A percentile compares a stretch with the other conserved stretches of the same genome.
phyloP scores from a whole-genome alignment of 2,113 vertebrate species.

The Oophaga pumilio region DNA sequence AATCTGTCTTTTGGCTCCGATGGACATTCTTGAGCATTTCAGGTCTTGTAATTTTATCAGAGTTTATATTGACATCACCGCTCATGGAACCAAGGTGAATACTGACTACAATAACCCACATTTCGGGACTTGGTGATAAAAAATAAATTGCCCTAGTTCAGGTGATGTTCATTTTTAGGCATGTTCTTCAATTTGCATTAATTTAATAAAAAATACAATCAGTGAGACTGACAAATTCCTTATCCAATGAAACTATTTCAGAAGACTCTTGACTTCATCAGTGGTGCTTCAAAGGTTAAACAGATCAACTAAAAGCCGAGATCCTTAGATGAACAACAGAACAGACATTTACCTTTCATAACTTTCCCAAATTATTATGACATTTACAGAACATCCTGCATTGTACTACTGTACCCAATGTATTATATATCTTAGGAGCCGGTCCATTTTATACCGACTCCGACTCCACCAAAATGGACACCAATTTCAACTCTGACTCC shows the following conservation, averaged over 20 bases:
- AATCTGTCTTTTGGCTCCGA: neutral
- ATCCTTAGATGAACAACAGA: too few species aligned
- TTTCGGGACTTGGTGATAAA: neutral
- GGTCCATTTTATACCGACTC: too few species aligned
- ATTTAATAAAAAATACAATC: neutral
- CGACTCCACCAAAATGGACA: too few species aligned
- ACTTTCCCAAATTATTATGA: too few species aligned
- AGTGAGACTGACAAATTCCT: neutral
- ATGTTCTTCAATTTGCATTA: neutral
- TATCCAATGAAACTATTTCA: neutral
- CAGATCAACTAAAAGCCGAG: too few species aligned
- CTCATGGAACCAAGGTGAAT: neutral
- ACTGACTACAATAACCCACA: neutral
- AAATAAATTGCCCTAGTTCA: neutral
- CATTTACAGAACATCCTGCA: too few species aligned
- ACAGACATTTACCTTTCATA: too few species aligned
- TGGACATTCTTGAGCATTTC: neutral
- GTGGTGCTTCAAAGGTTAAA: neutral
- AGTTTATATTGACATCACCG: neutral
- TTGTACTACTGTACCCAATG: too few species aligned
- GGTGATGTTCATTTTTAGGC: neutral
- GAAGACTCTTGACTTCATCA: neutral
- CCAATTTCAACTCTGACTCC: too few species aligned
- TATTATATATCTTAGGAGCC: too few species aligned
- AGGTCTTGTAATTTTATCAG: neutral